These are phyloP conservation scores for Typhlichthys eigenmanni DNA, from an alignment of 2,797 vertebrate genomes.

Conservation along the genomic window DNA sequence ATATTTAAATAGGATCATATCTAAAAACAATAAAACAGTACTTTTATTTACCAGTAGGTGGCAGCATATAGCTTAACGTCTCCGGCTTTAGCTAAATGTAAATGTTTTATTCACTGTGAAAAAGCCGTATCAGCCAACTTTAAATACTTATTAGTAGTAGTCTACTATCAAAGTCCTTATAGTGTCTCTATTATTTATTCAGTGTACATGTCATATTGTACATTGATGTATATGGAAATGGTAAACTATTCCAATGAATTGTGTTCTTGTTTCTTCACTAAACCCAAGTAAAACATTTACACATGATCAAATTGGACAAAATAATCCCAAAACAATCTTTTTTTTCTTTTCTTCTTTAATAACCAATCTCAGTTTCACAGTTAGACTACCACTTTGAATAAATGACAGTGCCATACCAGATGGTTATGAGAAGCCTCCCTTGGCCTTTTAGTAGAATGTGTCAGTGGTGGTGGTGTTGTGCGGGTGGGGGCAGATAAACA, in stretches of 20 bases:
- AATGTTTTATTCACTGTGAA: background rate
- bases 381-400: slow-evolving; percentile 18
- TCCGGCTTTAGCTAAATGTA: background rate
- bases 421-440: background rate
- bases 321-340: slow-evolving; percentile 34
- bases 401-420: slow-evolving; percentile 32
- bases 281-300: too few relatives aligned
- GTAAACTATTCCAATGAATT: too few relatives aligned
- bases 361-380: slow-evolving; percentile 27
- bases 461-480: background rate
- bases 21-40: slow-evolving; percentile 19
- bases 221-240: too few relatives aligned
- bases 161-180: too few relatives aligned
- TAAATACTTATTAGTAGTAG: background rate
- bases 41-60: slow-evolving; percentile 34
- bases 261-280: too few relatives aligned
- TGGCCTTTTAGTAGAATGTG: slow-evolving; percentile 22
- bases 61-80: slow-evolving; percentile 29
- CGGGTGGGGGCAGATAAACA: slow-evolving; percentile 1
- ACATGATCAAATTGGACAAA: slow-evolving; percentile 4
- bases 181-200: too few relatives aligned
- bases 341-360: slow-evolving; percentile 27
- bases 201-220: too few relatives aligned
- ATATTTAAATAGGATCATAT: slow-evolving; percentile 5
- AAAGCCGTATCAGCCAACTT: background rate